Percentiles rank a stretch among this genome's conserved stretches.
Conservation (phyloP, 2,888 invertebrate genomes). For the Eudasyphora cyanicolor region DNA sequence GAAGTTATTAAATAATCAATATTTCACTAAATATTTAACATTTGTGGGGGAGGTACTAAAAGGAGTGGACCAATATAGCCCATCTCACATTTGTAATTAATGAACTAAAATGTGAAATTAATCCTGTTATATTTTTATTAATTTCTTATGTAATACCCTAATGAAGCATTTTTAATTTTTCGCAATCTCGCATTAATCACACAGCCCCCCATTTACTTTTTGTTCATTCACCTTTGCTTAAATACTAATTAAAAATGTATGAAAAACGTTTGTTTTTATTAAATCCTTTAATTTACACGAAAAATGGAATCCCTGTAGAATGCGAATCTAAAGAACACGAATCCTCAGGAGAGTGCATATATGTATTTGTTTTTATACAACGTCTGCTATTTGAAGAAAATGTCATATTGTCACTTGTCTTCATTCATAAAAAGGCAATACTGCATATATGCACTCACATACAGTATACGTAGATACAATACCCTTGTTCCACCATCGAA, state of each 20-base stretch:
- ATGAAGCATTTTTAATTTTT: too few species aligned
- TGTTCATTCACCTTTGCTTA: not conserved
- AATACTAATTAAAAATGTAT: not conserved
- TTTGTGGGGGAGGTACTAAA: too few species aligned
- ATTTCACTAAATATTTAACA: too few species aligned
- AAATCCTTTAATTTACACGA: not conserved
- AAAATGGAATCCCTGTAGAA: not conserved
- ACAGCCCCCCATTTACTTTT: not conserved
- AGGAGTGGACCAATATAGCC: too few species aligned
- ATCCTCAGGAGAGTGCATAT: not conserved
- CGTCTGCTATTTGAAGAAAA: not conserved
- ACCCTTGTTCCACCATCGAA: not conserved
- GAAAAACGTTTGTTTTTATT: constrained; percentile 2
- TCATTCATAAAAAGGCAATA: not conserved
- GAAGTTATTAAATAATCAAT: too few species aligned
- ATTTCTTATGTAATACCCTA: too few species aligned
- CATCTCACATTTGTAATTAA: too few species aligned
- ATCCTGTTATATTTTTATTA: too few species aligned
- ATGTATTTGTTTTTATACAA: not conserved
- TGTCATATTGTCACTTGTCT: not conserved
- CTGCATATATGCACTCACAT: not conserved
- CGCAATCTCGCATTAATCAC: not conserved
- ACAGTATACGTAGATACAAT: constrained; percentile 4
- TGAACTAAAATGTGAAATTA: too few species aligned
- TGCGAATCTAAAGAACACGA: not conserved